These are phyloP conservation scores for Emmelina monodactyla DNA, from an alignment of 2,888 invertebrate genomes.

Conservation along the genomic window DNA sequence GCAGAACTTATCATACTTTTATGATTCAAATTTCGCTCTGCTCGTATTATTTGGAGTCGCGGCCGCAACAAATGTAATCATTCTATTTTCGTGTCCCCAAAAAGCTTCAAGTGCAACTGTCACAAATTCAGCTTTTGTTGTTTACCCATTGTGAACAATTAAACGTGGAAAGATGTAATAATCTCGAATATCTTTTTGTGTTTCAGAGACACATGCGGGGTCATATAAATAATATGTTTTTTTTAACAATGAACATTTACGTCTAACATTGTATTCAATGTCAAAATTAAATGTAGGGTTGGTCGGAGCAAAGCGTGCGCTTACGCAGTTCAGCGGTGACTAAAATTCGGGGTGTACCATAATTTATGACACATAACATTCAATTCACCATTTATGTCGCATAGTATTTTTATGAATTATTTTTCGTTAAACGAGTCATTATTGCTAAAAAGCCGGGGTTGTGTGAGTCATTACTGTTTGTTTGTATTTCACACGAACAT, in stretches of 20 bases:
- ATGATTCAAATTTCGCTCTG: conserved; percentile 53
- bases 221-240: conserved; percentile 41
- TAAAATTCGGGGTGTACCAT: conserved; percentile 60
- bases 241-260: conserved; percentile 31
- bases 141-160: conserved; percentile 61
- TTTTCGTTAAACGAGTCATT: conserved; percentile 58
- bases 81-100: conserved; percentile 22
- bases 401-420: conserved; percentile 46
- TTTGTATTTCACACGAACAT: conserved; percentile 56
- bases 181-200: conserved; percentile 58
- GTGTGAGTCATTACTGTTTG: conserved; percentile 46
- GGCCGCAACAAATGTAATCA: conserved; percentile 41
- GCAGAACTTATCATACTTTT: conserved; percentile 35
- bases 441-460: conserved; percentile 47
- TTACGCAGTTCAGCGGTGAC: conserved; percentile 41
- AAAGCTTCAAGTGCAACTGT: conserved; percentile 38
- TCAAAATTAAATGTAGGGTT: conserved; percentile 59
- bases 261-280: conserved; percentile 53
- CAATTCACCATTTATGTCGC: conserved; percentile 51
- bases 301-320: conserved; percentile 44
- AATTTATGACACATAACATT: conserved; percentile 64
- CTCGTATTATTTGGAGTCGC: conserved; percentile 37
- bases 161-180: conserved; percentile 62
- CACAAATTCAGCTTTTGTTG: conserved; percentile 56
- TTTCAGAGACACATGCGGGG: conserved; percentile 56